phyloP scores from a whole-genome alignment of 37 sponge, comb jelly and placozoan species.

The Tethya wilhelma region DNA sequence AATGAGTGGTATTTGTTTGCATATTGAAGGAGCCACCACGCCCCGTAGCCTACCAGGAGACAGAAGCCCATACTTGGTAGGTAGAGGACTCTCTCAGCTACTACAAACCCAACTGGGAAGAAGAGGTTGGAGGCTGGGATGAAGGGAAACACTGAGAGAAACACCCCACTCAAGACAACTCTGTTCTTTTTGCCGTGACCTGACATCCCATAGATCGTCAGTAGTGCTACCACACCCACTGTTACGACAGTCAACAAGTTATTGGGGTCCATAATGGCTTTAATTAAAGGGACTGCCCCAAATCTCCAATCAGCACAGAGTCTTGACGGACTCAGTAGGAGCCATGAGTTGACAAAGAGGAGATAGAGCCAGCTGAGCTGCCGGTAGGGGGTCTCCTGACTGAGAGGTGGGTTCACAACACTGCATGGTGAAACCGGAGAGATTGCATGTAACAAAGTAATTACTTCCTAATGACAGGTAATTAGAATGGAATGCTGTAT shows the following conservation, averaged over 20 bases:
- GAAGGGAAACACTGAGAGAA: conserved; percentile 82
- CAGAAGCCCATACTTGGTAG: conserved; percentile 84
- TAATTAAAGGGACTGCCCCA: conserved; percentile 81
- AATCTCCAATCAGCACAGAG: conserved; percentile 93
- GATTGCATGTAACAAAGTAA: too few relatives aligned
- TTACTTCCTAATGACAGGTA: neutral
- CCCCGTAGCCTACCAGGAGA: conserved; percentile 36
- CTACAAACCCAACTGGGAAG: conserved; percentile 95
- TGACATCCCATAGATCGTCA: conserved; percentile 13
- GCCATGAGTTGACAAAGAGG: conserved; percentile 74
- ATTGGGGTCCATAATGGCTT: conserved; percentile 61
- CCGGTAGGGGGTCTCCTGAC: conserved; percentile 72
- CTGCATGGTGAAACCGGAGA: conserved; percentile 76
- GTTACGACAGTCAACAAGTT: conserved; percentile 68
- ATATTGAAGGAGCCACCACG: conserved; percentile 7
- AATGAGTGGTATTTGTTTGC: neutral
- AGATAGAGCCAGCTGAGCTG: conserved; percentile 86
- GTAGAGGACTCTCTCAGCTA: conserved; percentile 94
- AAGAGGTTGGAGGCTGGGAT: conserved; percentile 95
- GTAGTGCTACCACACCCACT: conserved; percentile 16
- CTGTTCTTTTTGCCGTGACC: conserved; percentile 2
- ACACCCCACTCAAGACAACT: conserved; percentile 58
- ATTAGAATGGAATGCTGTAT: neutral
- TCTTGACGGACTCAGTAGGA: conserved; percentile 68
- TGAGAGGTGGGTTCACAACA: conserved; percentile 35